Percentiles rank a stretch among this genome's conserved stretches.
phyloP scores from a whole-genome alignment of 2,797 vertebrate genomes.

The Platalea minor region DNA sequence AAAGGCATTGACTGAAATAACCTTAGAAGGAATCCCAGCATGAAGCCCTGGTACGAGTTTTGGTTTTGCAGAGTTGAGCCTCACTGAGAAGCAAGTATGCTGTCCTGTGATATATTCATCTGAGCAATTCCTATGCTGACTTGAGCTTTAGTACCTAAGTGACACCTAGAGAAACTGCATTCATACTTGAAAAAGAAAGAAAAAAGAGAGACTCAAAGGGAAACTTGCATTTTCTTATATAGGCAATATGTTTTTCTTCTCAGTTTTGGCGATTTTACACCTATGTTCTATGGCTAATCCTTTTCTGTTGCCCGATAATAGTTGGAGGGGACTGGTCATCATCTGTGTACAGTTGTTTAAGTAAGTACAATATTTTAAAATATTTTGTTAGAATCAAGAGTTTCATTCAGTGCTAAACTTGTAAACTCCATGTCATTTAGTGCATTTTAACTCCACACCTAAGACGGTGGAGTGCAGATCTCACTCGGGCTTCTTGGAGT shows the following conservation, averaged over 20 bases:
- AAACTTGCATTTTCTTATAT: background rate
- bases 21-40: slow-evolving; percentile 15
- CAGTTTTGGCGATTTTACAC: background rate
- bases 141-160: background rate
- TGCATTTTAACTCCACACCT: background rate
- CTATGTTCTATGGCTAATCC: background rate
- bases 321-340: background rate
- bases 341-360: background rate
- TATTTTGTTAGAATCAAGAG: background rate
- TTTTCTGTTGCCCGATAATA: background rate
- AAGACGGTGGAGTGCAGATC: background rate
- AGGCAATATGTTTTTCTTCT: background rate
- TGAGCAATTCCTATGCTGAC: background rate
- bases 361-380: background rate
- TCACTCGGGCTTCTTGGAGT: background rate
- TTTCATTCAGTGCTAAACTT: background rate
- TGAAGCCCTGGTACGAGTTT: background rate
- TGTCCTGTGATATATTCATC: background rate
- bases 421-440: background rate
- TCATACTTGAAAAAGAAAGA: background rate
- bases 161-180: background rate
- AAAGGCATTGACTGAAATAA: slow-evolving; percentile 25
- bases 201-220: background rate
- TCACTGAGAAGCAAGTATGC: background rate
- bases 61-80: background rate